Evolutionary conservation across 2,797 vertebrate genomes (phyloP).

Genomic region (Danio aesculapii): DNA sequence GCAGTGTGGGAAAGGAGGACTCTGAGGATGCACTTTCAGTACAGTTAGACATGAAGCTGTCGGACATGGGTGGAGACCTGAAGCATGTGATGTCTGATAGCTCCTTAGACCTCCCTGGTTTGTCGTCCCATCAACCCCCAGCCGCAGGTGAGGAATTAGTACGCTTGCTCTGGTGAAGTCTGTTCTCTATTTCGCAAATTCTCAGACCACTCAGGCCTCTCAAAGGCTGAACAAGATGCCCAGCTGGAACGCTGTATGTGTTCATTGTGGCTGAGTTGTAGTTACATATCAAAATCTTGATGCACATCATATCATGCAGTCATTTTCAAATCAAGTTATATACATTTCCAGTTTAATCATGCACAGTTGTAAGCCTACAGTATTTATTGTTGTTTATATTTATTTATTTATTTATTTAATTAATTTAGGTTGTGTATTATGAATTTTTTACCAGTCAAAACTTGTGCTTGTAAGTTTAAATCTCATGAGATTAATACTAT

Average conservation of each 20-base stretch:
- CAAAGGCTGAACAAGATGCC: slow-evolving; percentile 35
- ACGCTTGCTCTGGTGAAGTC: slow-evolving; percentile 96
- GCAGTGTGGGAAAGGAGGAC: slow-evolving; percentile 96
- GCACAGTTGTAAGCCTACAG: slow-evolving; percentile 34
- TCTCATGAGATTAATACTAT: slow-evolving; percentile 36
- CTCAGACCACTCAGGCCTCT: slow-evolving; percentile 30
- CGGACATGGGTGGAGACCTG: slow-evolving; percentile 97
- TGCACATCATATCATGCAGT: slow-evolving; percentile 51
- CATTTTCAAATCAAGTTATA: slow-evolving; percentile 51
- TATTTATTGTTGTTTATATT: slow-evolving; percentile 52
- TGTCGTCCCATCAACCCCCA: slow-evolving; percentile 95
- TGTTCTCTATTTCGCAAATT: slow-evolving; percentile 21
- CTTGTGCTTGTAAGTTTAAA: slow-evolving; percentile 22
- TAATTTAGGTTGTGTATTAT: slow-evolving; percentile 20
- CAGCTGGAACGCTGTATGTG: slow-evolving; percentile 23
- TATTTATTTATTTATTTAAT: slow-evolving; percentile 51
- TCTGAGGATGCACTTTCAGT: slow-evolving; percentile 97
- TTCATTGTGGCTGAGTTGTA: slow-evolving; percentile 34
- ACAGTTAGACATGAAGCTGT: slow-evolving; percentile 99
- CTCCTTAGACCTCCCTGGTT: slow-evolving; percentile 98
- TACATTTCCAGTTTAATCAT: slow-evolving; percentile 30
- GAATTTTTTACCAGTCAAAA: background rate
- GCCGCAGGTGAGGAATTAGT: slow-evolving; percentile 99
- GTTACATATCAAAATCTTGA: slow-evolving; percentile 43
- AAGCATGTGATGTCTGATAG: slow-evolving; percentile 99